Evolutionary conservation across 2,888 invertebrate species (phyloP), one percentile per base, ranked within the genome.

Genomic region (Hydropsyche betteni): DNA sequence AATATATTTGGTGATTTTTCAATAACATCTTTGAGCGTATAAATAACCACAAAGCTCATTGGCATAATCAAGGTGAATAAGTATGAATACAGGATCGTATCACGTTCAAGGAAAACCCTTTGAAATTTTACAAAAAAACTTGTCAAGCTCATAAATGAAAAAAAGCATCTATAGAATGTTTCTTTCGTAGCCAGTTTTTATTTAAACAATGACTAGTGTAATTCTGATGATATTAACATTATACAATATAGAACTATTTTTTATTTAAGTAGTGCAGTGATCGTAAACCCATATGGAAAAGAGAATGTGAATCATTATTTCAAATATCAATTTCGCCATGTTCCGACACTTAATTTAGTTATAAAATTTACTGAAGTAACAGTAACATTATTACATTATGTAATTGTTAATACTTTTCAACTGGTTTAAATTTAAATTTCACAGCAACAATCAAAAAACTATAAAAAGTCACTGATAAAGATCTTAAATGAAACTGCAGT

Each of bases 21-120:
- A 58, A 58, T 58, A 58, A 58, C 58, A 8, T 16, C 16, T 58
- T 8, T 24, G 24, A 24, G 24, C 24, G 24, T 24, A 24, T 24
- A 33, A 61, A 61, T 33, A 33, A 61, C 61, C 61, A 61, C 34
- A 61, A 33, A 33, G 14, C 10, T 24, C 61, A 33, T 24, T 16
- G 33, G 8, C 12, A 33, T 34, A 10, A 34, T 64, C 64, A 64
- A 64, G 34, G 64, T 64, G 34, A 64, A 16, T 16, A 24, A 5
- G 58, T 24, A 58, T 14, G 58, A 16, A 16, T 58, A 16, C 16
- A 61, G 7, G 61, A 33, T 16, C 61, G 34, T 12, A 12, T 34
- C 24, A 34, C n/a, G 10, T 36, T 64, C 64, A 64, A 64, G 64
- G 64, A 64, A 64, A 64, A 64, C 64, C 64, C 64, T 64, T 64